Base-by-base conservation (phyloP, 2,113 vertebrate genomes). In the Aegotheles bennettii region DNA sequence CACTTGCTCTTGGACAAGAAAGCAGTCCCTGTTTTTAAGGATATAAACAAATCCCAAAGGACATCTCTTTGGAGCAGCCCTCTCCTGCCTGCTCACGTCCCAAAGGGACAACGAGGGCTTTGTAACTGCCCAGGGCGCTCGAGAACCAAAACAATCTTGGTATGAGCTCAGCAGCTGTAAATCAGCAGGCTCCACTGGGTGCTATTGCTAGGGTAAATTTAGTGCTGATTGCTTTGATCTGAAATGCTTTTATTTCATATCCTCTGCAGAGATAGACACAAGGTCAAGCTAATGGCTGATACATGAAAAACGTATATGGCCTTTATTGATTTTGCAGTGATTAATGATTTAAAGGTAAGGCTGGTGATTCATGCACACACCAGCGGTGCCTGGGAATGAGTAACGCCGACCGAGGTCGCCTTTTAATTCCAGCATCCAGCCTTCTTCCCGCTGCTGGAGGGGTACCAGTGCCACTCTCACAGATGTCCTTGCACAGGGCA, bases 141-240 rank as follows among this genome's bases (percentile, higher is more conserved):
- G 1, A 88, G 79, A 95, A 25, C 61, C 45, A 50, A 84, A 87
- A 56, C 90, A 96, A 14, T 9, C 5, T 4, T 0, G 2, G 35
- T 40, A 63, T 95, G 94, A 97, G 84, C 94, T 95, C 96, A 95
- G 89, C 4, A 0, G 89, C 93, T 57, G 85, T 96, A 94, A 95
- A 96, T 95, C 92, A 97, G 70, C 7, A 0, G 29, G 38, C 80
- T 89, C 36, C 45, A 2, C 47, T 0, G 21, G 40, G 40, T 68
- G 60, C 57, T 4, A n/a, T 16, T 1, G 51, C 85, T 61, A 21
- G 83, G 31, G 60, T 17, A 54, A 64, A 84, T 84, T 81, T 57
- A 60, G 79, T 42, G 90, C 92, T 26, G 26, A 75, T 60, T 57
- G 78, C 92, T 96, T 96, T 95, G 89, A 95, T 96, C 87, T 94